Base-by-base conservation (phyloP, 1,140 invertebrate species). In the Drosophila gunungcola region DNA sequence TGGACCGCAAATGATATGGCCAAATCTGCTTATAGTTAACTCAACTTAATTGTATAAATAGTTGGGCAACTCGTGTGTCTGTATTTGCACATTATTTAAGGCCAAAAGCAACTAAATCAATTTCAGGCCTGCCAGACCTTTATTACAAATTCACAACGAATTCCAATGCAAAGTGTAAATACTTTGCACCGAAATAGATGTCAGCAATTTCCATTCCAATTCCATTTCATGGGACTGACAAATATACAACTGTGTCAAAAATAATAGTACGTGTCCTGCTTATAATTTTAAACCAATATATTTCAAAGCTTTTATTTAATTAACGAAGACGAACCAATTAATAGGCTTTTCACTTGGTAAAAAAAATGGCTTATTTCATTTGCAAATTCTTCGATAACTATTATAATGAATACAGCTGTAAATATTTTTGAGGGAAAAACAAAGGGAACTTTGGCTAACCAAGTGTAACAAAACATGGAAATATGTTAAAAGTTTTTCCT, bases 401-500 rank as follows among this genome's bases (percentile, higher is more conserved):
- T 10, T 51, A 1, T 32, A 2, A 13, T 2, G 1, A 2, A 11
- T 27, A 4, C 6, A 13, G 9, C 48, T 49, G 48, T 49, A 4
- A 2, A 10, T 3, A 32, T 49, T 49, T 49, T 36, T 51, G 11
- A n/a, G 29, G 3, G 12, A 4, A 45, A 42, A 32, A 25, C 11
- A 42, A 52, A 16, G 21, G 42, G 4, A 48, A 57, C 53, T 70
- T 13, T 25, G 29, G 52, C 42, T 57, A 57, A 60, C 39, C 67
- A 73, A 72, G 55, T 55, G 34, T 6, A 46, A 70, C 54, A 45
- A 60, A 58, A 52, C 54, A 60, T 55, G 45, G 70, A 74, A 74
- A 74, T 74, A 63, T 74, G 69, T 74, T 56, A 51, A 64, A 74
- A 74, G 72, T 74, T 74, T 64, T 53, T 7, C 29, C n/a, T 25